phyloP scores from a whole-genome alignment of 92 coral and sea anemone genomes.

The Virgularia gustaviana region DNA sequence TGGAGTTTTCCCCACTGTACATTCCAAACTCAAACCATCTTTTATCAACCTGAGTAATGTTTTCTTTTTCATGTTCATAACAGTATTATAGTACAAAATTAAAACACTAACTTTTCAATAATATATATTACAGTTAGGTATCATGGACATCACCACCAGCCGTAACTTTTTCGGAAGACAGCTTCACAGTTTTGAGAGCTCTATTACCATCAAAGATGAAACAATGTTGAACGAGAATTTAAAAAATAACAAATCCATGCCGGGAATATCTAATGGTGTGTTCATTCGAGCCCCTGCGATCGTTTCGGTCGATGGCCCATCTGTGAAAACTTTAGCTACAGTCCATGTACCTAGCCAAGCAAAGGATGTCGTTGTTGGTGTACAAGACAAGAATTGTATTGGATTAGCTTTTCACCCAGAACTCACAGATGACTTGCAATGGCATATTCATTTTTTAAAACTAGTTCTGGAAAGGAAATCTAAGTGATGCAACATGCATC shows the following conservation, averaged over 20 bases:
- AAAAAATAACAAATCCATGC: neutral
- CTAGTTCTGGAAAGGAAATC: constrained; percentile 56
- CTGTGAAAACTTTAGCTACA: constrained; percentile 75
- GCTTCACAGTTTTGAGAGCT: constrained; percentile 85
- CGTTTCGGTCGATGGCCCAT: constrained; percentile 65
- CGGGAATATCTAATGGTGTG: constrained; percentile 64
- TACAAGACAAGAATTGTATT: constrained; percentile 71
- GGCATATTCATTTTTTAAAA: constrained; percentile 81
- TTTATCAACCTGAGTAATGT: too few species aligned
- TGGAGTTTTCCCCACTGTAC: too few species aligned
- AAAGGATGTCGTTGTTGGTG: constrained; percentile 87
- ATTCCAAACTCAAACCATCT: too few species aligned
- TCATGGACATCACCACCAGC: constrained; percentile 83
- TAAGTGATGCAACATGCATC: neutral
- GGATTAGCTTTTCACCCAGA: constrained; percentile 97
- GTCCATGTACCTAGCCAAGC: constrained; percentile 52
- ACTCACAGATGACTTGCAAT: constrained; percentile 80
- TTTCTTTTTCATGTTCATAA: too few species aligned
- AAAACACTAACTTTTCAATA: too few species aligned
- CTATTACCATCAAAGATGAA: constrained; percentile 56
- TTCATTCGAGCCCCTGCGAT: constrained; percentile 97
- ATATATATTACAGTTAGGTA: constrained; percentile 82
- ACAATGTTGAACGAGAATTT: constrained; percentile 30
- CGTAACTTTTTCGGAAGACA: constrained; percentile 96
- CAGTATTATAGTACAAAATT: too few species aligned